These are phyloP conservation scores for Columbina picui DNA, from an alignment of 2,113 vertebrate species.

Conservation along the genomic window DNA sequence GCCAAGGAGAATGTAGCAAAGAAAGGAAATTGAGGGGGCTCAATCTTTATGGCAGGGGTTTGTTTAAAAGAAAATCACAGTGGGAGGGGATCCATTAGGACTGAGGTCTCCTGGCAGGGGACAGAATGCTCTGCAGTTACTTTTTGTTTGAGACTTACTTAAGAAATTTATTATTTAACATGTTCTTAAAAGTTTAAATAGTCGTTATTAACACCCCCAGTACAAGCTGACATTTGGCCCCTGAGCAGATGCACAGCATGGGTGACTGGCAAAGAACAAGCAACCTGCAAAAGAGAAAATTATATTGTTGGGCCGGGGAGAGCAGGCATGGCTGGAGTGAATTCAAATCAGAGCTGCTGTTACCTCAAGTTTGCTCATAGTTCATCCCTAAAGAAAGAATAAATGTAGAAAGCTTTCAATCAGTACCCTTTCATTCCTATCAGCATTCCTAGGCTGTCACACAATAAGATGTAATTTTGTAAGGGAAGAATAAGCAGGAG, in stretches of 20 bases:
- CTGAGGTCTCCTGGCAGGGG: constrained; percentile 33
- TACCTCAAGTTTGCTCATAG: not conserved
- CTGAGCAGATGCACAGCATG: constrained; percentile 46
- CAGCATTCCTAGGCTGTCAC: not conserved
- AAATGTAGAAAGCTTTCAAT: not conserved
- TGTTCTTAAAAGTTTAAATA: constrained; percentile 55
- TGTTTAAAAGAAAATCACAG: constrained; percentile 54
- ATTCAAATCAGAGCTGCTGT: not conserved
- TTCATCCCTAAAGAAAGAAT: not conserved
- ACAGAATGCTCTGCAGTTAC: constrained; percentile 18
- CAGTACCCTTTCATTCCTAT: not conserved
- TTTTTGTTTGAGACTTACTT: constrained; percentile 35
- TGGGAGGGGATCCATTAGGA: constrained; percentile 59
- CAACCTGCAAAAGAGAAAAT: constrained; percentile 9
- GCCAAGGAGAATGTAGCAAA: not conserved
- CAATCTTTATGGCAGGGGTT: constrained; percentile 33
- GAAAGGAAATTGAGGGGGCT: constrained; percentile 52
- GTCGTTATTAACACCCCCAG: constrained; percentile 62
- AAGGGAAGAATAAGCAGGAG: not conserved
- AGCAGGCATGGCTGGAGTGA: not conserved
- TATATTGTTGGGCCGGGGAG: not conserved
- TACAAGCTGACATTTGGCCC: constrained; percentile 51
- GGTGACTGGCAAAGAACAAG: constrained; percentile 27
- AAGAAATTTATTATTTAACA: constrained; percentile 62
- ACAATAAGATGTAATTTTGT: not conserved